Conservation (phyloP, 1,140 invertebrate genomes). For the Drosophila kikkawai region DNA sequence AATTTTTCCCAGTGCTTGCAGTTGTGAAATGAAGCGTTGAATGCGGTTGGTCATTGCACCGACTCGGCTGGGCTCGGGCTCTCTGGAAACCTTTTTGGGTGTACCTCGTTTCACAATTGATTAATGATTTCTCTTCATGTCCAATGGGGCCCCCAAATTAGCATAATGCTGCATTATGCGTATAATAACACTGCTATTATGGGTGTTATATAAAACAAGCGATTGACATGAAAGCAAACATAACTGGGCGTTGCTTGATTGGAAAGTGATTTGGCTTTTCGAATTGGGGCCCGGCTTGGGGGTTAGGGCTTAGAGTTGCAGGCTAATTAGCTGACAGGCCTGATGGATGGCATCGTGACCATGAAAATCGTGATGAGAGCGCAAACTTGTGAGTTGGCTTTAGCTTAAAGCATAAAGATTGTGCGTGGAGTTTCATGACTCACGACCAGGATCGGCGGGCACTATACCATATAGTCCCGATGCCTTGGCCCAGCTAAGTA, state of each 20-base stretch:
- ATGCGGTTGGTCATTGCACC: constrained; percentile 74
- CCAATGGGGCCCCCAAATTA: constrained; percentile 56
- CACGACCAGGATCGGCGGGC: constrained; percentile 33
- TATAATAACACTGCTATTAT: constrained; percentile 72
- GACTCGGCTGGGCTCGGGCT: background rate
- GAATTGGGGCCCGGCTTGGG: constrained; percentile 36
- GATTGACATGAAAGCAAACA: constrained; percentile 73
- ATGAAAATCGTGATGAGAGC: constrained; percentile 66
- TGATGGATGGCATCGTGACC: constrained; percentile 60
- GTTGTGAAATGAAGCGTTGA: constrained; percentile 40
- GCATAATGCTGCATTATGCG: constrained; percentile 76
- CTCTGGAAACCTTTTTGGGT: constrained; percentile 30
- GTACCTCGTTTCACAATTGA: constrained; percentile 74
- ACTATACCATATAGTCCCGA: background rate
- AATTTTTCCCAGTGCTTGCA: constrained; percentile 20
- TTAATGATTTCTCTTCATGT: constrained; percentile 72
- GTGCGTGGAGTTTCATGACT: constrained; percentile 46
- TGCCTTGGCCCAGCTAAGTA: constrained; percentile 28
- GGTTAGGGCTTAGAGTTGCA: constrained; percentile 7
- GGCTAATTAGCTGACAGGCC: constrained; percentile 46
- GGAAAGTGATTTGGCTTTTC: constrained; percentile 69
- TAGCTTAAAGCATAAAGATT: constrained; percentile 6
- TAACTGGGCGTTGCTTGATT: constrained; percentile 73
- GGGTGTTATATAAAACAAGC: constrained; percentile 66
- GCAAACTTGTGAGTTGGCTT: constrained; percentile 3